These are phyloP conservation scores for Solenopsis invicta DNA, from an alignment of 1,140 invertebrate species.

Conservation along the genomic window DNA sequence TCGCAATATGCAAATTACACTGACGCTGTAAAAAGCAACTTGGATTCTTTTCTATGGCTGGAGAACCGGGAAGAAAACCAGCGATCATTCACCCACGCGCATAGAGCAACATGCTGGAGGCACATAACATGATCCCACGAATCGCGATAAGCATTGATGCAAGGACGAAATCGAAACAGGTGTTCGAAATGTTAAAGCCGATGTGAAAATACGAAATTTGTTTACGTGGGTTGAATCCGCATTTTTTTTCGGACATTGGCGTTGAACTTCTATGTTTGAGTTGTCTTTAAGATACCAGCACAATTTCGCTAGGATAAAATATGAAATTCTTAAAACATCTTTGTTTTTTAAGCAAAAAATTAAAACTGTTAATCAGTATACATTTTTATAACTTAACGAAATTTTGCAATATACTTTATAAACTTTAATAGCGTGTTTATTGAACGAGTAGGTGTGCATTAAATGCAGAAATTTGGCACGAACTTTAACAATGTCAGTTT, in stretches of 20 bases:
- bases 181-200: constrained; percentile 43
- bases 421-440: neutral
- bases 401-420: neutral
- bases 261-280: neutral
- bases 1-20: constrained; percentile 2
- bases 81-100: constrained; percentile 53
- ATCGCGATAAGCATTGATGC: constrained; percentile 68
- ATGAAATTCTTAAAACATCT: neutral
- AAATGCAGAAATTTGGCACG: no score
- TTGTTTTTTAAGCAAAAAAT: neutral
- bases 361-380: neutral
- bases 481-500: no score
- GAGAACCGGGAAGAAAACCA: constrained; percentile 60
- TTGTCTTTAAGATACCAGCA: neutral
- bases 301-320: neutral
- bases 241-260: neutral
- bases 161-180: constrained; percentile 54
- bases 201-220: constrained; percentile 37
- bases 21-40: neutral
- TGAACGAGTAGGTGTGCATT: no score
- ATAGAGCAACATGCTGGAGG: constrained; percentile 15
- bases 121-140: constrained; percentile 45
- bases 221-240: neutral
- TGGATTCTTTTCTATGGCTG: neutral
- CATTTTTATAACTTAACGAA: neutral